Base-by-base conservation (phyloP, 2,113 vertebrate genomes). In the Cavia aperea region DNA sequence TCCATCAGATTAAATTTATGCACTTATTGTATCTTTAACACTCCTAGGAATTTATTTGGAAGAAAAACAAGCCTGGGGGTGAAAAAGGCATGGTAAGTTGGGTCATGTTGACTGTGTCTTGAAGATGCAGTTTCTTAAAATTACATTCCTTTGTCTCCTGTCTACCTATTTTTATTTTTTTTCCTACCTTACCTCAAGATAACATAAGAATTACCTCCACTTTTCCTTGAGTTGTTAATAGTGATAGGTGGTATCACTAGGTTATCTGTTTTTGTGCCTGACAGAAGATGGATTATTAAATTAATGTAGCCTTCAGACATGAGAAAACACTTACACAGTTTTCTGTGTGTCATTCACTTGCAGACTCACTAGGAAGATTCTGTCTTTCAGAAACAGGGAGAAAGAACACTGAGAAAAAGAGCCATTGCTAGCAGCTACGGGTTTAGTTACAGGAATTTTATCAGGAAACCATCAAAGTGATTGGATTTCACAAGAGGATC, bases 401-500 rank as follows among this genome's bases (percentile, higher is more conserved):
- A 33, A 18, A 68, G 10, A 18, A 89, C 46, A 56, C 16, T 77
- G 39, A 72, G 9, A 75, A 73, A 66, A 92, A 85, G 21, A 63
- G 31, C 14, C 24, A 26, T 73, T 26, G 46, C 87, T 51, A 60
- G 54, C 60, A 91, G 49, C 19, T 31, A 9, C 81, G 24, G 58
- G 29, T 68, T 94, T 78, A 31, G n/a, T 93, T 88, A 75, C 56
- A 43, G 83, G 93, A 96, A 95, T 78, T 89, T 81, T 78, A 26
- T 91, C 89, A 88, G 90, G 92, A 89, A 96, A 95, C 60, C 15
- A 2, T 91, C 85, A 29, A 51, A 75, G 43, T 46, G 33, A 88
- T 62, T 31, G 31, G 60, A 93, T 96, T 95, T 91, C 85, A 85
- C 62, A 94, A 95, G 92, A 94, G 19, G 43, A 11, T 92, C 15